phyloP scores from a whole-genome alignment of 2,113 vertebrate genomes.

The Oreotrochilus melanogaster region DNA sequence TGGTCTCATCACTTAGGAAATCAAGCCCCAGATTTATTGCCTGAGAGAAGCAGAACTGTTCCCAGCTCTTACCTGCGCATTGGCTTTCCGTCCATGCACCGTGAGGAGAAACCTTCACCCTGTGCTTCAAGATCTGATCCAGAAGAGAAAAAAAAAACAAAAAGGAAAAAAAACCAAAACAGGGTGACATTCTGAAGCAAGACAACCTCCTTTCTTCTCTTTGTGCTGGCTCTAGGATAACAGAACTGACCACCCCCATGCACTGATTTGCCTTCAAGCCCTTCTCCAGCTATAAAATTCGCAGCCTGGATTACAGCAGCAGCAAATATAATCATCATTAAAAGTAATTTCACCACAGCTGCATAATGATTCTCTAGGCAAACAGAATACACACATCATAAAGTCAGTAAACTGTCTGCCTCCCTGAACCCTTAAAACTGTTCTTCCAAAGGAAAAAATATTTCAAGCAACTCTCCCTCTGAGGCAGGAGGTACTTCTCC shows the following conservation, averaged over 20 bases:
- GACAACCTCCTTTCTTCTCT: background rate
- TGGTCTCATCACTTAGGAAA: background rate
- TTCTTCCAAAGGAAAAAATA: background rate
- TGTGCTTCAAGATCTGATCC: slow-evolving; percentile 67
- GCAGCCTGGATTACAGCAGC: background rate
- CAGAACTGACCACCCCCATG: background rate
- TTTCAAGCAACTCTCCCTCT: background rate
- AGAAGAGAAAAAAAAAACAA: background rate
- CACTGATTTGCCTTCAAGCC: background rate
- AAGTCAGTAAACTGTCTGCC: background rate
- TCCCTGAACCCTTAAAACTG: background rate
- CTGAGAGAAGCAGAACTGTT: background rate
- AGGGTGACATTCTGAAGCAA: background rate
- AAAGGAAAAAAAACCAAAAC: background rate
- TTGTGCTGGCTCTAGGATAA: background rate
- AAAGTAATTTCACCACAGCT: background rate
- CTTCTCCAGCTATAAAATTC: background rate
- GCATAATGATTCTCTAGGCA: background rate
- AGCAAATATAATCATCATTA: background rate
- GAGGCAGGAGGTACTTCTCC: background rate
- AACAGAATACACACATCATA: background rate
- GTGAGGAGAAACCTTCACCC: slow-evolving; percentile 82
- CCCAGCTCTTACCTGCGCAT: slow-evolving; percentile 90
- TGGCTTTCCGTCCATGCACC: slow-evolving; percentile 96
- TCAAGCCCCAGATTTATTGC: background rate